phyloP scores from a whole-genome alignment of 2,888 invertebrate genomes.

The Cephus rjabovi region DNA sequence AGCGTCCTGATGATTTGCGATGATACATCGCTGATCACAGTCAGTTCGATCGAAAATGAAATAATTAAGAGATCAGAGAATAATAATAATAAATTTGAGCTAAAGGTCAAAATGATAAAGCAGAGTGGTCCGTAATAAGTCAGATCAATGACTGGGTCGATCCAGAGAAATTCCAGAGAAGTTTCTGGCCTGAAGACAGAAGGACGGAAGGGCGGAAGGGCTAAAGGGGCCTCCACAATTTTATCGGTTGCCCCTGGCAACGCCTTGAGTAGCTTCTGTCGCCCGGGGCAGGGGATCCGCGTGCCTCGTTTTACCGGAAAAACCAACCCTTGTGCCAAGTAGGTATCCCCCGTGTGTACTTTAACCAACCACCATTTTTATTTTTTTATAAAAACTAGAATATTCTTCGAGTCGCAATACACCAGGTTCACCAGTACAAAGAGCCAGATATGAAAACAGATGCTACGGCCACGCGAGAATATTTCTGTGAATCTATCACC shows the following conservation, averaged over 20 bases:
- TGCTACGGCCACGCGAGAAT: not conserved
- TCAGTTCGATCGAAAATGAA: not conserved
- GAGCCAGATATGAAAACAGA: not conserved
- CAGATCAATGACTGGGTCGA: not conserved
- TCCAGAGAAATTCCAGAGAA: not conserved
- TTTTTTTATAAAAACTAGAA: not conserved
- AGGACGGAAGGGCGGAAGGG: slow-evolving; percentile 25
- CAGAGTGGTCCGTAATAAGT: not conserved
- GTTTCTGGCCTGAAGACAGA: not conserved
- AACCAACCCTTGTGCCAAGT: not conserved
- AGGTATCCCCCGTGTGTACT: not conserved
- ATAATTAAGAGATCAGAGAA: not conserved
- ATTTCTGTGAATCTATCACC: not conserved
- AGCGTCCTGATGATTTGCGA: not conserved
- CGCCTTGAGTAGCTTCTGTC: slow-evolving; percentile 45
- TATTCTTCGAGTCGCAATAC: not conserved
- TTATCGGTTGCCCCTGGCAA: slow-evolving; percentile 57
- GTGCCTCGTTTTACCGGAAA: slow-evolving; percentile 2
- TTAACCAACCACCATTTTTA: not conserved
- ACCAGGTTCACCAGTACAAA: not conserved
- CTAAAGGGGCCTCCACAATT: slow-evolving; percentile 45
- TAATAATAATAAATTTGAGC: not conserved
- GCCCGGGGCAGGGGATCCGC: slow-evolving; percentile 14
- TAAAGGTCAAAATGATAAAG: not conserved
- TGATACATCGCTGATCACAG: too few species aligned